These are phyloP conservation scores for Clarias pachynema DNA, from an alignment of 2,797 vertebrate genomes.

Conservation along the genomic window DNA sequence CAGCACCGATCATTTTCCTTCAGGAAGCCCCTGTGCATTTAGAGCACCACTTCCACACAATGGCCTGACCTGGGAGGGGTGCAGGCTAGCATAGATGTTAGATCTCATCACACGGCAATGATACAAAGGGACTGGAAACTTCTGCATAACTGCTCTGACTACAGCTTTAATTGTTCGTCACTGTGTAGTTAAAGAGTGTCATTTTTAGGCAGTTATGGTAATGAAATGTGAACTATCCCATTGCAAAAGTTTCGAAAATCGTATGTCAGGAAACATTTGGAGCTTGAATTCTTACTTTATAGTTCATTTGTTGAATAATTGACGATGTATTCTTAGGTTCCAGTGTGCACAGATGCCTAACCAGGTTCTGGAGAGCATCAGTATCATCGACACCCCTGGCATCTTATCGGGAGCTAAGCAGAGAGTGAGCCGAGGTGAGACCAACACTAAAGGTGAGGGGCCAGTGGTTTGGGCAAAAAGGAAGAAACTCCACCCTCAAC, in stretches of 20 bases:
- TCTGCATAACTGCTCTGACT: conserved; percentile 39
- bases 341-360: conserved; percentile 88
- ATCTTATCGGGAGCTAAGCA: conserved; percentile 88
- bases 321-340: conserved; percentile 73
- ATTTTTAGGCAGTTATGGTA: not conserved
- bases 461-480: conserved; percentile 35
- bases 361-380: conserved; percentile 93
- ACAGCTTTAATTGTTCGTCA: not conserved
- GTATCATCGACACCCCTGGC: conserved; percentile 87
- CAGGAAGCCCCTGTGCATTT: conserved; percentile 74
- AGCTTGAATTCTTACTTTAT: not conserved
- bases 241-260: not conserved
- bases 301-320: conserved; percentile 2
- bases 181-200: not conserved
- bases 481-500: conserved; percentile 58
- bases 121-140: conserved; percentile 54
- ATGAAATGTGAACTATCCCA: not conserved
- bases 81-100: conserved; percentile 51
- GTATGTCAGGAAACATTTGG: not conserved
- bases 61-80: conserved; percentile 65
- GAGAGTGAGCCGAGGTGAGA: conserved; percentile 87
- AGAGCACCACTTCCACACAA: conserved; percentile 72
- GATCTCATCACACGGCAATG: conserved; percentile 61
- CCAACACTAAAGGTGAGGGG: conserved; percentile 64
- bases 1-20: conserved; percentile 76